Conservation (phyloP, 1,140 invertebrate species). For the Megathymus violae region DNA sequence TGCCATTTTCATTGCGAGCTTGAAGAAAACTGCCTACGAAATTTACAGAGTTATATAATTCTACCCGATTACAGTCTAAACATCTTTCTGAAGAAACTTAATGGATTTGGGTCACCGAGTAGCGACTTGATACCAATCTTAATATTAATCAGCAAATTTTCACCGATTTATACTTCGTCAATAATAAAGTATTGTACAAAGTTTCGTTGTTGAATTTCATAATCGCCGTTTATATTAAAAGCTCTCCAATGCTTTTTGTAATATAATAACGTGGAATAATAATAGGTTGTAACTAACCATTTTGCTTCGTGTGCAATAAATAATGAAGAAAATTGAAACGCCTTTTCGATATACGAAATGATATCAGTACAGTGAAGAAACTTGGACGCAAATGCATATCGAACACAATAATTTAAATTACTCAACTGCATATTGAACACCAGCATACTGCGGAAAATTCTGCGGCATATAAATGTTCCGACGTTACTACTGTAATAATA, state of each 20-base stretch:
- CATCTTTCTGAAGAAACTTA: conserved; percentile 22
- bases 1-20: conserved; percentile 43
- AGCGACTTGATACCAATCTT: conserved; percentile 27
- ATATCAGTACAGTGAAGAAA: not conserved
- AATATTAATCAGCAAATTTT: conserved; percentile 29
- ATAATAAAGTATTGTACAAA: conserved; percentile 17
- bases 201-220: not conserved
- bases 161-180: conserved; percentile 19
- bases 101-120: conserved; percentile 31
- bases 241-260: not conserved
- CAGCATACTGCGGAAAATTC: conserved; percentile 13
- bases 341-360: not conserved
- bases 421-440: not conserved
- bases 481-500: conserved; percentile 1
- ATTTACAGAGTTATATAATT: conserved; percentile 28
- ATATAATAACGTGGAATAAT: not conserved
- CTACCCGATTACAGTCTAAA: conserved; percentile 28
- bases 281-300: not conserved
- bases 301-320: not conserved
- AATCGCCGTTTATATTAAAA: not conserved
- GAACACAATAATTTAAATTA: conserved; percentile 3
- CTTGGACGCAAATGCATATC: conserved; percentile 1
- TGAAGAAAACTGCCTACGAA: conserved; percentile 27
- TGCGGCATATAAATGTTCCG: not conserved
- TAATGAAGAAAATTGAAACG: not conserved